Conservation (phyloP, 2,113 vertebrate genomes). For the Nothoprocta pentlandii region DNA sequence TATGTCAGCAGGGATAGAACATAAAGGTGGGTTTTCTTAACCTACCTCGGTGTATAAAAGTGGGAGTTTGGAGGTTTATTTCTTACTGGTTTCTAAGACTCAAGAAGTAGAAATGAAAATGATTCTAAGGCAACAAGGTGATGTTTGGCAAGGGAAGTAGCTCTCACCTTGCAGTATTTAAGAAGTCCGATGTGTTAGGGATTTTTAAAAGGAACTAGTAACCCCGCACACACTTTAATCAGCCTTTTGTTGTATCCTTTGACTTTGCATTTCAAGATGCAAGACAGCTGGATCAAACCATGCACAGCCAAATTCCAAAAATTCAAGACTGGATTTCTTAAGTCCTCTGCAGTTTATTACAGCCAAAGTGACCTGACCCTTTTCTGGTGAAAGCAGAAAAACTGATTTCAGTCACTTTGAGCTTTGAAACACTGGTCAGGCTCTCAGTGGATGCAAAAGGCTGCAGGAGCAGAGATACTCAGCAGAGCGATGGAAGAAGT, state of each 20-base stretch:
- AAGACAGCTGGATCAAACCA: not conserved
- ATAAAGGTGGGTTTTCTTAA: not conserved
- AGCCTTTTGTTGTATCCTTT: not conserved
- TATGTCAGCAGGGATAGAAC: not conserved
- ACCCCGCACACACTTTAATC: not conserved
- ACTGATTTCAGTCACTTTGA: not conserved
- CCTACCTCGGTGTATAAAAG: not conserved
- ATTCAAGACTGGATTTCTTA: not conserved
- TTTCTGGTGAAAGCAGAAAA: not conserved
- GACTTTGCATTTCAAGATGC: not conserved
- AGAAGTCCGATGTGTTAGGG: not conserved
- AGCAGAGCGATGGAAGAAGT: not conserved
- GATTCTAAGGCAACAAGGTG: not conserved
- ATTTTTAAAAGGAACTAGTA: not conserved
- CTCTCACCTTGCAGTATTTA: not conserved
- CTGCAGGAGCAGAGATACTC: not conserved
- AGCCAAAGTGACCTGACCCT: not conserved
- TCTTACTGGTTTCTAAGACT: not conserved
- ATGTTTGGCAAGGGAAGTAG: not conserved
- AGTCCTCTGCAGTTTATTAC: not conserved
- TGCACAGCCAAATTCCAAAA: not conserved
- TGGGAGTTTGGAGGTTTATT: fast-evolving
- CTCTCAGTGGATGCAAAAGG: not conserved
- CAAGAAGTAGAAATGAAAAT: not conserved
- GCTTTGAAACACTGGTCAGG: not conserved